These are phyloP conservation scores for Mycteria americana DNA, from an alignment of 2,797 vertebrate species.

Conservation along the genomic window DNA sequence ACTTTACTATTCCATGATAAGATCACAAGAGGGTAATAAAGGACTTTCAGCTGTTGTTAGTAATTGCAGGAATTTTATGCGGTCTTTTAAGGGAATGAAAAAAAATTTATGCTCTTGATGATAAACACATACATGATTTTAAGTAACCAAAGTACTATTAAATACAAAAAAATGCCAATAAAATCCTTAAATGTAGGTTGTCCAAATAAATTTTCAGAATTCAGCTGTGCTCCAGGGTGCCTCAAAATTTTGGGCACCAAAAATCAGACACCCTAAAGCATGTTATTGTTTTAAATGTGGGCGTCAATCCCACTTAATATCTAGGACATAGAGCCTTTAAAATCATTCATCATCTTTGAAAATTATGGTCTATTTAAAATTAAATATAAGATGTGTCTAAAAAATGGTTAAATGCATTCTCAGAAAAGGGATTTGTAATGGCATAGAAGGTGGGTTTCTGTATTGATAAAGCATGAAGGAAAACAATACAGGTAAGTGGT, in stretches of 20 bases:
- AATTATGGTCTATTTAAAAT: background rate
- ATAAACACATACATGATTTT: background rate
- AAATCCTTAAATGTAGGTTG: background rate
- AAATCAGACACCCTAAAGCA: background rate
- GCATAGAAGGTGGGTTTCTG: background rate
- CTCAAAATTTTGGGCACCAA: background rate
- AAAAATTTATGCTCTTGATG: background rate
- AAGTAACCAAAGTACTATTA: background rate
- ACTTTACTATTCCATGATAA: background rate
- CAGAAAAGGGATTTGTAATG: background rate
- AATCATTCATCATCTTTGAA: background rate
- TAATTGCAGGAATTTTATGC: background rate
- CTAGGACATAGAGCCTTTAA: background rate
- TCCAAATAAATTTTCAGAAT: background rate
- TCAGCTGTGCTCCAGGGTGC: background rate
- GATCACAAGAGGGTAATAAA: background rate
- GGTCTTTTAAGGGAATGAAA: background rate
- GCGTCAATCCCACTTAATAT: background rate
- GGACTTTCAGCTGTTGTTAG: background rate
- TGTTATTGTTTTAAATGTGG: background rate
- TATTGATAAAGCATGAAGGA: background rate
- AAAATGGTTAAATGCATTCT: background rate
- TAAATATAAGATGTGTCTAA: background rate
- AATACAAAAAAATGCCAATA: background rate
- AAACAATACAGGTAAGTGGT: background rate